These are phyloP conservation scores for Neuroscelio doddi DNA, from an alignment of 2,888 invertebrate genomes.

Conservation along the genomic window DNA sequence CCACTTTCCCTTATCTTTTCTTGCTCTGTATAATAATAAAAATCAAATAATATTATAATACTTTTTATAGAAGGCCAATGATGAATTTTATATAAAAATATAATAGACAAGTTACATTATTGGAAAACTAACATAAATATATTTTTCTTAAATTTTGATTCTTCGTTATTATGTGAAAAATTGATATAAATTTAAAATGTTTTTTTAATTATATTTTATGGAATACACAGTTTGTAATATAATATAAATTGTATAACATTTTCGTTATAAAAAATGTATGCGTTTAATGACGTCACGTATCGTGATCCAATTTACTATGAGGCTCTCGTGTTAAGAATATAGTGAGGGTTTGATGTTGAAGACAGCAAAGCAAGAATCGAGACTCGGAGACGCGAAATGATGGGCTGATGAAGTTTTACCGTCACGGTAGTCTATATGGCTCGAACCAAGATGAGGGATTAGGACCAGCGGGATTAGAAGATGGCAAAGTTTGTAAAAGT, in stretches of 20 bases:
- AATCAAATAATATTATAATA: too few relatives aligned
- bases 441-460: conserved; percentile 53
- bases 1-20: conserved; percentile 11
- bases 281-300: conserved; percentile 71
- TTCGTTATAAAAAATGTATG: conserved; percentile 67
- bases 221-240: too few relatives aligned
- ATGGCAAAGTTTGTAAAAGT: conserved; percentile 71
- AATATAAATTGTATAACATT: too few relatives aligned
- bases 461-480: conserved; percentile 66
- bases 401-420: conserved; percentile 70
- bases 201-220: too few relatives aligned
- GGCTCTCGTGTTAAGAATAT: conserved; percentile 50
- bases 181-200: too few relatives aligned
- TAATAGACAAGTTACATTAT: too few relatives aligned
- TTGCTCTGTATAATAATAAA: too few relatives aligned
- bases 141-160: too few relatives aligned
- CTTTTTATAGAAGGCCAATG: too few relatives aligned
- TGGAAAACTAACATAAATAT: too few relatives aligned
- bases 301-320: conserved; percentile 70
- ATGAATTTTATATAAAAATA: too few relatives aligned
- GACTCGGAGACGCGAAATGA: conserved; percentile 66
- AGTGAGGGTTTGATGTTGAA: conserved; percentile 17
- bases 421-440: conserved; percentile 55
- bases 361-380: conserved; percentile 54
- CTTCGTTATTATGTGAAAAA: too few relatives aligned